Evolutionary conservation across 2,797 vertebrate genomes (phyloP).

Genomic region (Muscicapa comitata): DNA sequence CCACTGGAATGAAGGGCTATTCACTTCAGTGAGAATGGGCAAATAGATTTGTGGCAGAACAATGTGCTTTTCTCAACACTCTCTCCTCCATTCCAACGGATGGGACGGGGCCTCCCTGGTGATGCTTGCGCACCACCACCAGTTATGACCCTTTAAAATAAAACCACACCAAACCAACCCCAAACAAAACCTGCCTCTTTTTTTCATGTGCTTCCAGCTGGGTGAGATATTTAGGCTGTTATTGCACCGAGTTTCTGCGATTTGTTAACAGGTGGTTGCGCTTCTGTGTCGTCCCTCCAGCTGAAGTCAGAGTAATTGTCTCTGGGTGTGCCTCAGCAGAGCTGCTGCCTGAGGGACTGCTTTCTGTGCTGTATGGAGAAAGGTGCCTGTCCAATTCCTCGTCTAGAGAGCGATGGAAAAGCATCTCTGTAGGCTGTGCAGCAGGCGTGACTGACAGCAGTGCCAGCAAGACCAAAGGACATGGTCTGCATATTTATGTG

Average conservation of each 20-base stretch:
- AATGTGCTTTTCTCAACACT: slow-evolving; percentile 41
- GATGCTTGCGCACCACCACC: background rate
- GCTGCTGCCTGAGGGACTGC: background rate
- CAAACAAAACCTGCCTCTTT: background rate
- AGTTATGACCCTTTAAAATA: slow-evolving; percentile 17
- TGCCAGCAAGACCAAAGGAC: background rate
- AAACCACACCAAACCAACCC: background rate
- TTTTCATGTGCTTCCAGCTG: background rate
- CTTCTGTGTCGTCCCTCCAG: background rate
- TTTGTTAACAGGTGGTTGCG: background rate
- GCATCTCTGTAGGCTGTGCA: background rate
- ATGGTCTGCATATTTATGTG: background rate
- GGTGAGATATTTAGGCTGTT: background rate
- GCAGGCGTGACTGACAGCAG: background rate
- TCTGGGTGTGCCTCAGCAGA: background rate
- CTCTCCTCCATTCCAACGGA: background rate
- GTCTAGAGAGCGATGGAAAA: background rate
- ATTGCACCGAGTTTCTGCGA: background rate
- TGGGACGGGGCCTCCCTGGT: background rate
- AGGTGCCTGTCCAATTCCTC: background rate
- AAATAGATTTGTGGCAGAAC: slow-evolving; percentile 32
- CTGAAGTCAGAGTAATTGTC: background rate
- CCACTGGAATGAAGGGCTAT: slow-evolving; percentile 44
- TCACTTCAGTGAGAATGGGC: slow-evolving; percentile 57
- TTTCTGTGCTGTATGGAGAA: background rate